Evolutionary conservation across 2,797 vertebrate genomes (phyloP).

Genomic region (Discoglossus pictus): DNA sequence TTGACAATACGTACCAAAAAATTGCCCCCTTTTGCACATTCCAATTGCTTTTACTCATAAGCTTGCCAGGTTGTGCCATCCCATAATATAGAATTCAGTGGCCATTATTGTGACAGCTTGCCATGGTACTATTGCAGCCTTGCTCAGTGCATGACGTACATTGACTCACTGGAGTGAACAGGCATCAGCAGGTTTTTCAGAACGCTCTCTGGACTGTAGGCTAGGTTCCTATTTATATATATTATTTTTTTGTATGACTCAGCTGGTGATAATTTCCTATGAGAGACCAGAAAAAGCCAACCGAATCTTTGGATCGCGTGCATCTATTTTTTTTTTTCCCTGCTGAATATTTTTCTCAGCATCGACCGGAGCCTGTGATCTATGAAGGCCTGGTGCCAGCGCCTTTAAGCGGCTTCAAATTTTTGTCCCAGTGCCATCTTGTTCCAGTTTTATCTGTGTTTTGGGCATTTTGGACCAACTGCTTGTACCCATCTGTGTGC

Average conservation of each 20-base stretch:
- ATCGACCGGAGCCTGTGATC: constrained; percentile 21
- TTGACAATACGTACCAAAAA: too few relatives aligned
- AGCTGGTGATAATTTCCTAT: neutral
- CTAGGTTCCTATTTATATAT: neutral
- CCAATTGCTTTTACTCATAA: too few relatives aligned
- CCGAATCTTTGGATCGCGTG: neutral
- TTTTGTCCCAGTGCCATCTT: constrained; percentile 50
- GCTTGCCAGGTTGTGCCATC: too few relatives aligned
- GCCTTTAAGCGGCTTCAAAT: constrained; percentile 33
- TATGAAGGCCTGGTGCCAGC: constrained; percentile 24
- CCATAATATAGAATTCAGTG: neutral
- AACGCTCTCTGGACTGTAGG: constrained; percentile 14
- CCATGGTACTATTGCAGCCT: neutral
- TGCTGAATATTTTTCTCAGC: constrained; percentile 43
- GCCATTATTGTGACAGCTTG: constrained; percentile 1
- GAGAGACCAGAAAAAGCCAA: neutral
- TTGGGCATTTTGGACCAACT: constrained; percentile 48
- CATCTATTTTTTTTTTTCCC: neutral
- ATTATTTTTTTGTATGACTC: constrained; percentile 14
- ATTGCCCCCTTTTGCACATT: too few relatives aligned
- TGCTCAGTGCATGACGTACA: constrained; percentile 35
- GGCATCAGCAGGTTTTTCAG: constrained; percentile 31
- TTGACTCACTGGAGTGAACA: constrained; percentile 24
- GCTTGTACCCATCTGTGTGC: constrained; percentile 48
- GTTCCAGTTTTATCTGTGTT: constrained; percentile 51